These are phyloP conservation scores for Gallinago solitaria DNA, from an alignment of 2,797 vertebrate species.

Conservation along the genomic window DNA sequence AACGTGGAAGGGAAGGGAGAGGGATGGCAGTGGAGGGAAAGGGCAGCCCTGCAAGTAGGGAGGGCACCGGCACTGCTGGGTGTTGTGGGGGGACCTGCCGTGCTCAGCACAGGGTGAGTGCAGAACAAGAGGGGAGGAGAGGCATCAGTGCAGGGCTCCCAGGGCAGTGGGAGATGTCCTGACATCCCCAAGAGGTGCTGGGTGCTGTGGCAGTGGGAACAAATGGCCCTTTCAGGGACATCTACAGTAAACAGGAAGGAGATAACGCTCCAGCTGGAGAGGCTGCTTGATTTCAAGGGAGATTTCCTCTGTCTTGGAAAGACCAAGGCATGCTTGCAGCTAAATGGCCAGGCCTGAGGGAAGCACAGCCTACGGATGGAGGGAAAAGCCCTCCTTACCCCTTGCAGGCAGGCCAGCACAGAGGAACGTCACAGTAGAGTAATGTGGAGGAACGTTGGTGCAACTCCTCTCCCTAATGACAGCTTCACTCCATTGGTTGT, in stretches of 20 bases:
- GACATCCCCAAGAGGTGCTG: not conserved
- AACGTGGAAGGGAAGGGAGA: not conserved
- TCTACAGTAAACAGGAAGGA: not conserved
- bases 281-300: not conserved
- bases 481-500: not conserved
- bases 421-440: accelerated
- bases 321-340: not conserved
- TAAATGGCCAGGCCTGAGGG: not conserved
- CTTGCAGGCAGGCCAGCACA: not conserved
- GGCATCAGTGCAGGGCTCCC: not conserved
- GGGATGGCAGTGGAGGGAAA: not conserved
- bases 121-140: not conserved
- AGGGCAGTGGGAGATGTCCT: not conserved
- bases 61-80: not conserved
- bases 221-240: not conserved
- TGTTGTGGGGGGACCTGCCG: not conserved
- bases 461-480: not conserved
- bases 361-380: not conserved
- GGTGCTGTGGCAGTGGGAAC: not conserved
- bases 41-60: accelerated
- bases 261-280: not conserved
- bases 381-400: not conserved
- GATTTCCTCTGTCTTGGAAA: not conserved
- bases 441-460: not conserved
- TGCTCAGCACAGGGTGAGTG: not conserved